These are phyloP conservation scores for Drosophila neonasuta DNA, from an alignment of 2,888 invertebrate species.

Conservation along the genomic window DNA sequence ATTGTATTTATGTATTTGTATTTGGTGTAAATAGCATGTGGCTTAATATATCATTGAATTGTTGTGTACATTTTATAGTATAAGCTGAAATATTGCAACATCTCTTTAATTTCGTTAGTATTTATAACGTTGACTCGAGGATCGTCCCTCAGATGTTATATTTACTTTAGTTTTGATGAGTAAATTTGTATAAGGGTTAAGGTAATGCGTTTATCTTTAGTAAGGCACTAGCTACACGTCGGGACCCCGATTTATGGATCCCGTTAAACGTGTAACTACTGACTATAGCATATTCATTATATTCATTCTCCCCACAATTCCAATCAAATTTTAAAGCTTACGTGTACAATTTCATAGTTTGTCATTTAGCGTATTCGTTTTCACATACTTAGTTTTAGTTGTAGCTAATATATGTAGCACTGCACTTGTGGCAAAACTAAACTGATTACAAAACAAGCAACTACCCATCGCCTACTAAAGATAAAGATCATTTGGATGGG, in stretches of 20 bases:
- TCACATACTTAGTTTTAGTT: conserved; percentile 42
- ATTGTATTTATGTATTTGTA: conserved; percentile 22
- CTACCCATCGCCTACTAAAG: conserved; percentile 65
- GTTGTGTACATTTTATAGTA: conserved; percentile 38
- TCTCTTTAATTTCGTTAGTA: conserved; percentile 41
- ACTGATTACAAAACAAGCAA: conserved; percentile 53
- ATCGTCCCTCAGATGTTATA: conserved; percentile 35
- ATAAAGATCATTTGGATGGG: conserved; percentile 65
- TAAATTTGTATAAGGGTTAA: conserved; percentile 78
- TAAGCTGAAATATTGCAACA: conserved; percentile 52
- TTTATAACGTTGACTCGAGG: conserved; percentile 25
- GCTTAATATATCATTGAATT: conserved; percentile 54
- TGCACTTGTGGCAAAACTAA: conserved; percentile 53
- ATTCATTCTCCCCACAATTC: conserved; percentile 29
- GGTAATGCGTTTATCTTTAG: conserved; percentile 81
- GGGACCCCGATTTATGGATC: conserved; percentile 26
- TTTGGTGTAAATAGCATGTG: conserved; percentile 71
- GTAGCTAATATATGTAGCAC: conserved; percentile 48
- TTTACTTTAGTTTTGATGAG: conserved; percentile 53
- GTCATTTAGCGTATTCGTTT: conserved; percentile 60
- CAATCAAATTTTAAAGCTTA: conserved; percentile 65
- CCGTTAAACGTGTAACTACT: conserved; percentile 81
- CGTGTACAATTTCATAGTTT: conserved; percentile 61
- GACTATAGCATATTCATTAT: conserved; percentile 73
- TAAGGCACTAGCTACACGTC: conserved; percentile 83